These are phyloP conservation scores for Centropus bengalensis DNA, from an alignment of 2,113 vertebrate species.

Conservation along the genomic window DNA sequence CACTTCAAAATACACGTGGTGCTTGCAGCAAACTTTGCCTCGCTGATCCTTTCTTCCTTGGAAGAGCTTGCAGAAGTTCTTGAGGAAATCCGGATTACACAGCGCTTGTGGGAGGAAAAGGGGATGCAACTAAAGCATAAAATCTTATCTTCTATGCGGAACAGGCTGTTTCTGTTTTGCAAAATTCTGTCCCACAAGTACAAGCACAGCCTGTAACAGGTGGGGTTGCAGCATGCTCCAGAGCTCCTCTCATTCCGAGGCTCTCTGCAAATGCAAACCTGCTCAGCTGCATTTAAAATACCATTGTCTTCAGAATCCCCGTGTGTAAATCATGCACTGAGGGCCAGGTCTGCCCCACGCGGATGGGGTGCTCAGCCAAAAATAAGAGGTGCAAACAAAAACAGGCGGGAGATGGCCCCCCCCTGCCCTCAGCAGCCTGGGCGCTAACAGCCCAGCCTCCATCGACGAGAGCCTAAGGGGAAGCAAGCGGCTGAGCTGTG, in stretches of 20 bases:
- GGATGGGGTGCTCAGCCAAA: fast-evolving
- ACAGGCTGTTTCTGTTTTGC: not conserved
- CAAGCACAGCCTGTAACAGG: not conserved
- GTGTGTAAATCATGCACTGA: not conserved
- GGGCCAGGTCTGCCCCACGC: not conserved
- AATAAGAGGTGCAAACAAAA: not conserved
- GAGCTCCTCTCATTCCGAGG: not conserved
- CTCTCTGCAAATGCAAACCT: not conserved
- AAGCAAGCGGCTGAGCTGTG: not conserved
- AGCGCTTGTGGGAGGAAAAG: not conserved
- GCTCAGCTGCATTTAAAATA: not conserved
- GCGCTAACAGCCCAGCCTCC: not conserved
- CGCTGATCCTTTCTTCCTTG: not conserved
- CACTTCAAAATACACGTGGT: slow-evolving; percentile 39
- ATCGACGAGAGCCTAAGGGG: not conserved
- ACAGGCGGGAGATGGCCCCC: not conserved
- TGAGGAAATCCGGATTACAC: not conserved
- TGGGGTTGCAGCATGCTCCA: not conserved
- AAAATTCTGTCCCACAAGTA: not conserved
- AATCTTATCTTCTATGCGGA: not conserved
- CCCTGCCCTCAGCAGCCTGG: not conserved
- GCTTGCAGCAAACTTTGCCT: slow-evolving; percentile 26
- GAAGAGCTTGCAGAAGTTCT: not conserved
- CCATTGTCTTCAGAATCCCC: not conserved
- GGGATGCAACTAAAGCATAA: not conserved